Base-by-base conservation (phyloP, 2,888 invertebrate genomes). In the Pecten maximus region DNA sequence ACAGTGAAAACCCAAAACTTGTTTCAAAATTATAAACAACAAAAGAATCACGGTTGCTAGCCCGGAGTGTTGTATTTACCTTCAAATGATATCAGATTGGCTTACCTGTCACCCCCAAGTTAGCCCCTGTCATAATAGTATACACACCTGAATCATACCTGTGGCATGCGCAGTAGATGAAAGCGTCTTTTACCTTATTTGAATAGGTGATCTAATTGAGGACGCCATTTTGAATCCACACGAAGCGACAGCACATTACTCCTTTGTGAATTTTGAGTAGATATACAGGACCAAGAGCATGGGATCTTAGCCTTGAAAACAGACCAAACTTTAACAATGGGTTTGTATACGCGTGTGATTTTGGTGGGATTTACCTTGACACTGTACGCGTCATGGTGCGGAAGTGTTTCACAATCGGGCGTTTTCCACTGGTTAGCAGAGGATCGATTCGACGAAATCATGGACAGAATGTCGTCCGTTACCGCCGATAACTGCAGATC, bases 361-460 rank as follows among this genome's bases (percentile, higher is more conserved):
- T 92, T 93, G 90, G 92, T 91, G 10, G 74, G 74, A 35, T 35
- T 74, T 35, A 74, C 74, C 35, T 35, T 74, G 35, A 74, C 74
- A 28, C 89, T 94, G 39, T 91, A 93, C 3, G 92, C 92, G 99
- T 99, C 99, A 98, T 99, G 97, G 97, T 98, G 39, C 97, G 98
- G 91, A 12, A 88, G 89, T 50, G 91, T 74, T 8, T 74, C 74
- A 35, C 74, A 74, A 35, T 89, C 50, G 40, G 89, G 90, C 50
- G 90, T 91, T n/a, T 91, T 88, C 87, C 40, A 89, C 74, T 99
- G 99, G 99, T 98, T 99, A 97, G 97, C 98, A 39, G 98, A 98
- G 91, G 99, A 99, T 97, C 97, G 98, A 89, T 99, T 99, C 96
- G 99, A 99, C 96, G 98, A 98, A 97, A 98, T 99, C 92, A 98